These are phyloP conservation scores for Resseliella maxima DNA, from an alignment of 2,888 invertebrate species.

Conservation along the genomic window DNA sequence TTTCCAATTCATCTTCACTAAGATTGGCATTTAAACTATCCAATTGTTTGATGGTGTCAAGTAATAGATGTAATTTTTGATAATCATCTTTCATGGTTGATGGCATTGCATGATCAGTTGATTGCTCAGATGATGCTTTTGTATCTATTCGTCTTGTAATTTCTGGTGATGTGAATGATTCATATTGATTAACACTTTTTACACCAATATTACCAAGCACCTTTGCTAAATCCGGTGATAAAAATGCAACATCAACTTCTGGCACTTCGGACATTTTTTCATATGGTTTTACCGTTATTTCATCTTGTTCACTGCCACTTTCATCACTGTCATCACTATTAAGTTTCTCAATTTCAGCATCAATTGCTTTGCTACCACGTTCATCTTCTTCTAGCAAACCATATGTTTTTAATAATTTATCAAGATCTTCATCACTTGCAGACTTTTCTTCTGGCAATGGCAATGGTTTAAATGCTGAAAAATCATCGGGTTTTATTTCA, in stretches of 20 bases:
- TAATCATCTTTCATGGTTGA: conserved; percentile 69
- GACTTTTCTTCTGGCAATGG: conserved; percentile 63
- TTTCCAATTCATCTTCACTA: conserved; percentile 67
- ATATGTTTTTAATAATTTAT: conserved; percentile 66
- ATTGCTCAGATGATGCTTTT: conserved; percentile 10
- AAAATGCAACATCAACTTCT: conserved; percentile 63
- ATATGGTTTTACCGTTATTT: conserved; percentile 45
- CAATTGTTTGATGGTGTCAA: conserved; percentile 68
- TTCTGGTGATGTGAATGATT: conserved; percentile 56
- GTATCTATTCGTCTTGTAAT: background rate
- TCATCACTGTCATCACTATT: background rate
- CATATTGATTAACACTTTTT: conserved; percentile 58
- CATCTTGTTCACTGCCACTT: background rate
- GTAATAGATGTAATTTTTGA: conserved; percentile 67
- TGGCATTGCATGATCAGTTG: conserved; percentile 54
- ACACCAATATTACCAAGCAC: conserved; percentile 66
- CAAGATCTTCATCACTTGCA: conserved; percentile 65
- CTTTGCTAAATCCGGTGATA: conserved; percentile 64
- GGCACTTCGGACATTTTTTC: conserved; percentile 58
- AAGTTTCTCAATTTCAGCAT: background rate
- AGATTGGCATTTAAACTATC: conserved; percentile 67
- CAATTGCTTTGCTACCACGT: conserved; percentile 51
- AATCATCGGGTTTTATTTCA: conserved; percentile 65
- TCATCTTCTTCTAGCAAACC: conserved; percentile 66
- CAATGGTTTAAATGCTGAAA: conserved; percentile 66